These are phyloP conservation scores for Sorex araneus DNA, from an alignment of 2,113 vertebrate genomes.

Conservation along the genomic window DNA sequence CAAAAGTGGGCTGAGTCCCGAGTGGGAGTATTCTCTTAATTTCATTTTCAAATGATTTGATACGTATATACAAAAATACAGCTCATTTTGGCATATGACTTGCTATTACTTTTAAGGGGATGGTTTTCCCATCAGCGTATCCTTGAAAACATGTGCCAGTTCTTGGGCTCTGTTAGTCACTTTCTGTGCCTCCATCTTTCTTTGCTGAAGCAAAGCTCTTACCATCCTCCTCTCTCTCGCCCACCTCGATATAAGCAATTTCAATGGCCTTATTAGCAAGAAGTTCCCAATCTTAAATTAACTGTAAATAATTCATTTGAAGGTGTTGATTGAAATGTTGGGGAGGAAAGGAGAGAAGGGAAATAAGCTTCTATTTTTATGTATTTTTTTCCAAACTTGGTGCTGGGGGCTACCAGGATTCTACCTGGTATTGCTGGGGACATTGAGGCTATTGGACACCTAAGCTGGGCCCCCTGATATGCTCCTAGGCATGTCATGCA, in stretches of 20 bases:
- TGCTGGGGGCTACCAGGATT: no score
- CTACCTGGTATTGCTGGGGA: no score
- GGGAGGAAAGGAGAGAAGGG: background rate
- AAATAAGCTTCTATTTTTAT: background rate
- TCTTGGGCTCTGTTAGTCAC: background rate
- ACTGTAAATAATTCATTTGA: conserved; percentile 8
- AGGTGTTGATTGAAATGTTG: conserved; percentile 23
- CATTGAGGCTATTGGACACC: no score
- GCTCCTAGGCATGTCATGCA: no score
- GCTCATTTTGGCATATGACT: conserved; percentile 16
- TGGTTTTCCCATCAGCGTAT: background rate
- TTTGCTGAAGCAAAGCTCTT: background rate
- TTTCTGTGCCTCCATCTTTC: conserved; percentile 6
- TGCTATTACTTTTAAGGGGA: conserved; percentile 32
- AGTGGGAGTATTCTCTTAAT: conserved; percentile 27
- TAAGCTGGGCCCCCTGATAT: no score
- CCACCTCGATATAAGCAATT: background rate
- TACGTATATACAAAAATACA: background rate
- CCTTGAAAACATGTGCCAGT: conserved; percentile 3
- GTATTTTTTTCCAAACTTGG: no score
- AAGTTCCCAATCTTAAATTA: conserved; percentile 36
- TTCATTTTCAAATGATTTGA: conserved; percentile 20
- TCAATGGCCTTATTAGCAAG: conserved; percentile 20
- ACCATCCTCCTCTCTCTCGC: background rate
- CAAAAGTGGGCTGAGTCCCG: no score